Percentiles rank a stretch among this genome's conserved stretches.
phyloP scores from a whole-genome alignment of 1,140 invertebrate species.

The Mamestra configurata region DNA sequence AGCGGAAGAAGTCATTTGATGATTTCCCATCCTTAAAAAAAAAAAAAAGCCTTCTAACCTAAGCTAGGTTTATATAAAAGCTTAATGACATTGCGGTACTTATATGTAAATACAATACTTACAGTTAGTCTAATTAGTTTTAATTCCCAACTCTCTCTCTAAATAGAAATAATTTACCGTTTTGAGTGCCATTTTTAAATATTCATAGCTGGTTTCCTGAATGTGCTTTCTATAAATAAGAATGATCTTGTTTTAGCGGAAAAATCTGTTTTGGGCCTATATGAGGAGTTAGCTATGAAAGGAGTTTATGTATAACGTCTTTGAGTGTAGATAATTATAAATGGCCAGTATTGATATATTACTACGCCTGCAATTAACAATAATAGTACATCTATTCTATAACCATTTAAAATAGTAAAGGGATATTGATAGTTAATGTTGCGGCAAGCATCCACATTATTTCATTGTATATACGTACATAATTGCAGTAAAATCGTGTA shows the following conservation, averaged over 20 bases:
- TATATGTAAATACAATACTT: not conserved
- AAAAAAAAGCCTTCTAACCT: too few relatives aligned
- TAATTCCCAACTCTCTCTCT: not conserved
- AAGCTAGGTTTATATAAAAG: not conserved
- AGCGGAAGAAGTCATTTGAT: too few relatives aligned
- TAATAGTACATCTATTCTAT: not conserved
- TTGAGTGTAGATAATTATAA: not conserved
- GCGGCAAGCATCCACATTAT: not conserved
- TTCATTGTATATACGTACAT: constrained; percentile 3
- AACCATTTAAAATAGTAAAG: not conserved
- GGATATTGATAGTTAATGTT: constrained; percentile 33
- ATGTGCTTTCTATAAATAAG: not conserved
- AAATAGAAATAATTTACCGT: not conserved
- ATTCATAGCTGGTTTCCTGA: not conserved
- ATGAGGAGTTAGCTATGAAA: too few relatives aligned
- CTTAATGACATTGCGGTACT: not conserved
- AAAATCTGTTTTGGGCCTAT: not conserved
- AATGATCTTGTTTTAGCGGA: not conserved
- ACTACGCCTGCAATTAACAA: not conserved
- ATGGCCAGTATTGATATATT: not conserved
- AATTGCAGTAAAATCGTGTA: constrained; percentile 30
- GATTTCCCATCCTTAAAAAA: too few relatives aligned
- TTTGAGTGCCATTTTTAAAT: not conserved
- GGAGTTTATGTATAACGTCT: not conserved
- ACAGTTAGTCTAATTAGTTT: not conserved